These are phyloP conservation scores for Eublepharis macularius DNA, from an alignment of 2,113 vertebrate species.

Conservation along the genomic window DNA sequence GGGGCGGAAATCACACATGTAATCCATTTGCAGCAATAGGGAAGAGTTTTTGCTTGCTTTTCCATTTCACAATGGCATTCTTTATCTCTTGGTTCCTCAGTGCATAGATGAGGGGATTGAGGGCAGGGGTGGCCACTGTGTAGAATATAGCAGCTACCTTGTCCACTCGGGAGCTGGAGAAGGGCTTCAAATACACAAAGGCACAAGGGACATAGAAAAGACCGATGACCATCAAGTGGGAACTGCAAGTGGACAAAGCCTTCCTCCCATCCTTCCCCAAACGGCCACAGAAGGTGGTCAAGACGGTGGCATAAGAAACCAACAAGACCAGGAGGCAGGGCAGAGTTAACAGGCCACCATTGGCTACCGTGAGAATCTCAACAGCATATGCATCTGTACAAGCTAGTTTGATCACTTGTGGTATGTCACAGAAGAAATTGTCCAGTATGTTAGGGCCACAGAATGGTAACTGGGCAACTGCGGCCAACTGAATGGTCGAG, in stretches of 20 bases:
- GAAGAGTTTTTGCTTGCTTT: background rate
- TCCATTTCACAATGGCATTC: slow-evolving; percentile 32
- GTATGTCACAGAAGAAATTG: slow-evolving; percentile 58
- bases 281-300: slow-evolving; percentile 29
- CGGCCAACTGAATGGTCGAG: slow-evolving; percentile 39
- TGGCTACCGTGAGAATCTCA: slow-evolving; percentile 42
- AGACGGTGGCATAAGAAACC: slow-evolving; percentile 38
- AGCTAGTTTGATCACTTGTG: slow-evolving; percentile 43
- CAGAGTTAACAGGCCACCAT: slow-evolving; percentile 37
- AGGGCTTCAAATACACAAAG: slow-evolving; percentile 53
- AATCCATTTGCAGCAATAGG: background rate
- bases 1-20: background rate
- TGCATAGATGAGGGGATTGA: slow-evolving; percentile 46
- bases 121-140: slow-evolving; percentile 25
- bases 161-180: slow-evolving; percentile 34
- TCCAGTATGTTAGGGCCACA: slow-evolving; percentile 41
- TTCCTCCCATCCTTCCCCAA: slow-evolving; percentile 33
- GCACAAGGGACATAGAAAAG: slow-evolving; percentile 47
- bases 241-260: slow-evolving; percentile 44
- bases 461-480: slow-evolving; percentile 42
- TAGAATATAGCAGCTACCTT: slow-evolving; percentile 57
- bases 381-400: slow-evolving; percentile 30
- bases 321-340: slow-evolving; percentile 41
- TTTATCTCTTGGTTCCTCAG: slow-evolving; percentile 49
- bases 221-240: slow-evolving; percentile 36